These are phyloP conservation scores for Phenacoccus solenopsis DNA, from an alignment of 1,140 invertebrate species.

Conservation along the genomic window DNA sequence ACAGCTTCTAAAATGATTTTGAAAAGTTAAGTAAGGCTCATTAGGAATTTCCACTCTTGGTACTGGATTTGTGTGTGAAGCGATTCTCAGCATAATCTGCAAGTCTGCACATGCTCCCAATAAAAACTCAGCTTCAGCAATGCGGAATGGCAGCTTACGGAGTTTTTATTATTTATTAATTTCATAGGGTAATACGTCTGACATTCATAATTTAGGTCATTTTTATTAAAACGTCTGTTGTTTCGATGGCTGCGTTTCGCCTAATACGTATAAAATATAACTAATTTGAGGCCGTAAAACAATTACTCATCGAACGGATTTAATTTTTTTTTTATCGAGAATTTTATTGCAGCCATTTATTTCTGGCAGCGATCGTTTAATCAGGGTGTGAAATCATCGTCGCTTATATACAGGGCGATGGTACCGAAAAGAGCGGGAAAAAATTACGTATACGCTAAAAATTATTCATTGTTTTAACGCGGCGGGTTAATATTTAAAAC, in stretches of 20 bases:
- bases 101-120: too few species aligned
- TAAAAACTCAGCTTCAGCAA: too few species aligned
- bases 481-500: conserved; percentile 3
- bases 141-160: too few species aligned
- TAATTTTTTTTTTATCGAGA: background rate
- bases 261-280: background rate
- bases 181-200: background rate
- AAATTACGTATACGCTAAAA: background rate
- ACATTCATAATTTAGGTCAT: background rate
- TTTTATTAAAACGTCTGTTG: background rate
- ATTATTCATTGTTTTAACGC: background rate
- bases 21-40: too few species aligned
- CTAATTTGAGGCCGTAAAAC: background rate
- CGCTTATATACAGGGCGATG: too few species aligned
- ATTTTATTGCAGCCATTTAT: background rate
- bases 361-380: background rate
- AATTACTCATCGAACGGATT: background rate
- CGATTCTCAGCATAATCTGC: too few species aligned
- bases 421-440: background rate
- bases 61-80: too few species aligned
- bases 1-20: too few species aligned
- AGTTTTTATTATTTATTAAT: too few species aligned
- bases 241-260: too few species aligned
- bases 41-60: too few species aligned
- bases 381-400: background rate